These are phyloP conservation scores for Campopleginae sp. DNA, from an alignment of 2,888 invertebrate species.

Conservation along the genomic window DNA sequence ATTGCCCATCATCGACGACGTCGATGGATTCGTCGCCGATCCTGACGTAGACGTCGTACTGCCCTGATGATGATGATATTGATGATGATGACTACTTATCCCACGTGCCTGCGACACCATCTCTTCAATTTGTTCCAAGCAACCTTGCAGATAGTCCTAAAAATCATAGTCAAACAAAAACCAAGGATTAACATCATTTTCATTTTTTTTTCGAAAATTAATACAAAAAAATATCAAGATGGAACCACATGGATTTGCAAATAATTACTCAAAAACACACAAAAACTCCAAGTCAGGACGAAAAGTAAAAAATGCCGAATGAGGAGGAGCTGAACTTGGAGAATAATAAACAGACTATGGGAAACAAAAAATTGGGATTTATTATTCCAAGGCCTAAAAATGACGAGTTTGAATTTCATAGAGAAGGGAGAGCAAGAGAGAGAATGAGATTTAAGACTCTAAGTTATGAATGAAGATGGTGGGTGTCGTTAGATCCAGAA, in stretches of 20 bases:
- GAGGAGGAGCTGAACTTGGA: neutral
- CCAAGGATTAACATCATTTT: neutral
- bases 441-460: neutral
- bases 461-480: constrained; percentile 52
- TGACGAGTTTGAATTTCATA: neutral
- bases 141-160: constrained; percentile 92
- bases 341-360: neutral
- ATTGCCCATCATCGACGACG: constrained; percentile 56
- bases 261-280: neutral
- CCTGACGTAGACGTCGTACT: constrained; percentile 75
- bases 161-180: constrained; percentile 71
- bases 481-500: constrained; percentile 16
- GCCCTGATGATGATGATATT: constrained; percentile 83
- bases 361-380: neutral
- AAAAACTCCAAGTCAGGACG: neutral
- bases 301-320: neutral
- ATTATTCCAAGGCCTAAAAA: neutral
- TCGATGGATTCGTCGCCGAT: constrained; percentile 79
- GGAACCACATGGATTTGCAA: neutral
- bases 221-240: neutral
- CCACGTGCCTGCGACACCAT: constrained; percentile 88
- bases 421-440: neutral
- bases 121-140: constrained; percentile 92
- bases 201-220: neutral
- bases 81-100: constrained; percentile 56